Percentiles rank a stretch among this genome's conserved stretches.
Evolutionary conservation across 2,797 vertebrate species (phyloP).

Genomic region (Scolopax bukidnonensis): DNA sequence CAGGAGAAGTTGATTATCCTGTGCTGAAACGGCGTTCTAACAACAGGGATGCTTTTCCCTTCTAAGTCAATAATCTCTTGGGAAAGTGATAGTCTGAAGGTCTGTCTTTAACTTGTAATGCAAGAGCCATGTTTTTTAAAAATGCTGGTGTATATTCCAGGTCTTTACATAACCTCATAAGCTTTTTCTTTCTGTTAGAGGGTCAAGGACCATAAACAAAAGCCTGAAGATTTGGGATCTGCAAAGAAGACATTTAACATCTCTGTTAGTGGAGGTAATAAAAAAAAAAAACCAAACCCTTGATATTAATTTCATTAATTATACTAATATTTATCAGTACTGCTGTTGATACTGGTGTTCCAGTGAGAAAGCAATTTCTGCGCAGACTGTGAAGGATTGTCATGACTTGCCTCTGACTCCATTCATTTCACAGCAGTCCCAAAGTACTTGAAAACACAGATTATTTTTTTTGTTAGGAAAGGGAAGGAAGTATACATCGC

Average conservation of each 20-base stretch:
- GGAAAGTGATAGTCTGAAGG: not conserved
- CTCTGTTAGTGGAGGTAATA: constrained; percentile 81
- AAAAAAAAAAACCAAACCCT: not conserved
- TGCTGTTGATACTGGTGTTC: not conserved
- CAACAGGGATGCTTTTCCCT: not conserved
- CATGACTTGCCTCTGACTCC: not conserved
- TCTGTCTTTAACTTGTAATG: not conserved
- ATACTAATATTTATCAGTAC: not conserved
- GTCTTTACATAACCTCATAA: not conserved
- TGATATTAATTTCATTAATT: not conserved
- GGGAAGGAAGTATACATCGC: not conserved
- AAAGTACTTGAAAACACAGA: not conserved
- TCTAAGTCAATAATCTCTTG: not conserved
- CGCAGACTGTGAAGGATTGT: not conserved
- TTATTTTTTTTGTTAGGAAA: not conserved
- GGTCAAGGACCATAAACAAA: constrained; percentile 69
- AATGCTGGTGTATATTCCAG: not conserved
- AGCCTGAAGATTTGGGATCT: constrained; percentile 44
- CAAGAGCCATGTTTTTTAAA: not conserved
- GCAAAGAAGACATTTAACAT: constrained; percentile 76
- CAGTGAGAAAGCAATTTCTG: not conserved
- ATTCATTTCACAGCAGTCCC: not conserved
- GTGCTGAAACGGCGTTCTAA: not conserved
- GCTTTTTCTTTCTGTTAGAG: constrained; percentile 27
- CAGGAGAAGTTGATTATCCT: not conserved